Base-by-base conservation (phyloP, 23 tunicate genomes). In the Phallusia fumigata region DNA sequence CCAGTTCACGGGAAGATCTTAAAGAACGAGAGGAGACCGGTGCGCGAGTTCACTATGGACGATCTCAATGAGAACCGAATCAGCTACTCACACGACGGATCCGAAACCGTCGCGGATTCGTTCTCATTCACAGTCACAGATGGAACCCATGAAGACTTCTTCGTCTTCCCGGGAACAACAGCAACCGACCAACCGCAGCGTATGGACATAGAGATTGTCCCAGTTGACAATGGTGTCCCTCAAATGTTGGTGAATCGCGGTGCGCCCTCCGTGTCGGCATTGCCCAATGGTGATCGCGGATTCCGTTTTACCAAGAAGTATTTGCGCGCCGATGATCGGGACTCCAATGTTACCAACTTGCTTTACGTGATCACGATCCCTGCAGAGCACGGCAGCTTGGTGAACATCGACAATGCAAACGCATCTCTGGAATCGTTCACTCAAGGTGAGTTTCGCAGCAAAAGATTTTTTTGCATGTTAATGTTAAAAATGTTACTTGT, bases 171-270 rank as follows among this genome's bases (percentile, higher is more conserved):
- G 13, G 80, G 84, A 30, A 88, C 92, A 36, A 84, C 82, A 11
- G 47, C 93, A 12, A 91, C 92, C 18, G 83, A 85, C 19, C 79
- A 79, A 24, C 93, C 99, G 33, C 96, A 90, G 45, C 82, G 93
- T 24, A 84, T 96, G 88, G 88, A 88, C 80, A 91, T 96, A 47
- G 96, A 84, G 77, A 85, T 96, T 21, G 90, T 88, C 76, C 86
- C 99, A 22, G 99, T 96, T 47, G 99, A 96, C 79, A 91, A 96
- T 80, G 95, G 88, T 33, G 84, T 91, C 26, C 99, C 99, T 18
- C 92, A 96, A 74, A 73, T 96, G 76, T 19, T 91, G 73, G 78
- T 85, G n/a, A 91, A 91, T 73, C 83, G 87, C 21, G 96, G 90
- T 18, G 99, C 96, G 2, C 90, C 90, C 13, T 36, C 92, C 13